Conservation (phyloP, 2,888 invertebrate genomes). For the Tribolium freemani region DNA sequence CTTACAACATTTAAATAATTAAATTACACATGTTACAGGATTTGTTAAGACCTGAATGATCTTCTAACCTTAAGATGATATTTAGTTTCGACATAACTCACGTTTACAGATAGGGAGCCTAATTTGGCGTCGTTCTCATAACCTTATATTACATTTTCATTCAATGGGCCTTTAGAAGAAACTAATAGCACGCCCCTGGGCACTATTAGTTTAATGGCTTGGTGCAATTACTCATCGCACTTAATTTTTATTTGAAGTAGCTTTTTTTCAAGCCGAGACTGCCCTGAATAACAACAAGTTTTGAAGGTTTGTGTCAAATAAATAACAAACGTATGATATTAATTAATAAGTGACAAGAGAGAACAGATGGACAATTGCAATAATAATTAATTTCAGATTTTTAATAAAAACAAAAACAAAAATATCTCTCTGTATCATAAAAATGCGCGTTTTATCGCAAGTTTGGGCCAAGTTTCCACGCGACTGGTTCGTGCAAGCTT, state of each 20-base stretch:
- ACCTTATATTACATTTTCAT: slow-evolving; percentile 37
- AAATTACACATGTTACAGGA: not conserved
- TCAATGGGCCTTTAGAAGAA: slow-evolving; percentile 28
- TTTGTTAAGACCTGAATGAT: not conserved
- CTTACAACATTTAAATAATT: not conserved
- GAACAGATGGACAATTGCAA: slow-evolving; percentile 9
- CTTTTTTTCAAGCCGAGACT: not conserved
- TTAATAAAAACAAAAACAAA: slow-evolving; percentile 12
- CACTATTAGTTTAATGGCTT: slow-evolving; percentile 34
- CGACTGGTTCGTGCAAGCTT: slow-evolving; percentile 31
- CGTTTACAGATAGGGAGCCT: slow-evolving; percentile 26
- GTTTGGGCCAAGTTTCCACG: slow-evolving; percentile 28
- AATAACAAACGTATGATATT: slow-evolving; percentile 14
- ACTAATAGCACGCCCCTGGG: slow-evolving; percentile 36
- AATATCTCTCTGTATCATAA: not conserved
- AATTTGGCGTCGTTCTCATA: slow-evolving; percentile 35
- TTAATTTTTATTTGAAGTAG: slow-evolving; percentile 10
- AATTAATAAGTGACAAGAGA: slow-evolving; percentile 4
- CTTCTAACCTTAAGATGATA: slow-evolving; percentile 31
- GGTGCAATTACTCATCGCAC: slow-evolving; percentile 13
- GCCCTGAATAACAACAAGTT: not conserved
- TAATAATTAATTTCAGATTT: slow-evolving; percentile 15
- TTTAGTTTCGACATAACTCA: slow-evolving; percentile 27
- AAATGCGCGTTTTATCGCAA: slow-evolving; percentile 10
- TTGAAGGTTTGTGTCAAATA: not conserved